Evolutionary conservation across 1,140 invertebrate species (phyloP).

Genomic region (Linepithema humile): DNA sequence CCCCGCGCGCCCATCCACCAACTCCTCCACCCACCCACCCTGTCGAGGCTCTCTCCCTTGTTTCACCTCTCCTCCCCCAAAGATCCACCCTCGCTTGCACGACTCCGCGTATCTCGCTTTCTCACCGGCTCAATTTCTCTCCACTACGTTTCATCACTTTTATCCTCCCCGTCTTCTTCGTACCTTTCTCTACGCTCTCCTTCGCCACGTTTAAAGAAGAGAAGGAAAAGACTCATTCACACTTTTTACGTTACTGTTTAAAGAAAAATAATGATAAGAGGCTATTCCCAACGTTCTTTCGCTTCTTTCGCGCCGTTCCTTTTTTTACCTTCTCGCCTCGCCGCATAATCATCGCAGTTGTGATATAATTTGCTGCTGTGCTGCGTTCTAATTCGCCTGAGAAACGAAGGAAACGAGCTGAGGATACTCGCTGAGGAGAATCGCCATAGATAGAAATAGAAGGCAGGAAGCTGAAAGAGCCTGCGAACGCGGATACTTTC

Average conservation of each 20-base stretch:
- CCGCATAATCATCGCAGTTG: conserved; percentile 33
- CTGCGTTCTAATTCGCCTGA: neutral
- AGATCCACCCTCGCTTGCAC: conserved; percentile 53
- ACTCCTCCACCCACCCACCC: conserved; percentile 58
- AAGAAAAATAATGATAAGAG: conserved; percentile 55
- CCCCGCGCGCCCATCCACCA: conserved; percentile 32
- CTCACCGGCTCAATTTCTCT: conserved; percentile 58
- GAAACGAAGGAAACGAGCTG: conserved; percentile 5
- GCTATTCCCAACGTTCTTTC: conserved; percentile 1
- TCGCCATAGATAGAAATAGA: conserved; percentile 6
- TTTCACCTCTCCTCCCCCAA: conserved; percentile 58
- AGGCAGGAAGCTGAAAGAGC: conserved; percentile 35
- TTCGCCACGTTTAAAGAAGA: neutral
- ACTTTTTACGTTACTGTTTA: conserved; percentile 39
- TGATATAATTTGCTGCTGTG: conserved; percentile 8
- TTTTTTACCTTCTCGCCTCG: neutral
- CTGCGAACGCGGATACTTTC: no score
- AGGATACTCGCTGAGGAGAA: neutral
- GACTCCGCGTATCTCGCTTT: conserved; percentile 53
- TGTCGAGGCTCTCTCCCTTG: conserved; percentile 66
- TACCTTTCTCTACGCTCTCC: neutral
- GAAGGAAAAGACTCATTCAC: conserved; percentile 46
- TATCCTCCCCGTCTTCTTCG: conserved; percentile 65
- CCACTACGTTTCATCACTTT: conserved; percentile 67
- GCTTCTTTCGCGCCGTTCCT: neutral